These are phyloP conservation scores for Stenodera caucasica DNA, from an alignment of 2,888 invertebrate species.

Conservation along the genomic window DNA sequence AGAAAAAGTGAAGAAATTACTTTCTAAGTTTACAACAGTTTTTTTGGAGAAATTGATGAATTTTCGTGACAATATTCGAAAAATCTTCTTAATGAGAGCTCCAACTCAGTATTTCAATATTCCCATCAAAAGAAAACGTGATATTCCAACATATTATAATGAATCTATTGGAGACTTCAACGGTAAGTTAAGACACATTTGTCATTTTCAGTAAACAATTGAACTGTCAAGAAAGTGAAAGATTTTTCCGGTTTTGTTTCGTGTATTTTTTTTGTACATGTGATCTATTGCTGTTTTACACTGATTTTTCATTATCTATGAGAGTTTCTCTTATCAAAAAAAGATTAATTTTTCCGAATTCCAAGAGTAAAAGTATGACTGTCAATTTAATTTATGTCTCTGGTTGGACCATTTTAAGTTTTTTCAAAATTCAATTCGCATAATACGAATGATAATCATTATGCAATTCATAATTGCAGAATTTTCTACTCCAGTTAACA, in stretches of 20 bases:
- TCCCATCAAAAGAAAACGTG: too few species aligned
- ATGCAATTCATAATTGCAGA: slow-evolving; percentile 22
- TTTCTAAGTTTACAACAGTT: background rate
- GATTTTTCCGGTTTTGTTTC: background rate
- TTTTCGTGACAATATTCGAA: background rate
- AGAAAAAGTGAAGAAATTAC: background rate
- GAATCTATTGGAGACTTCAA: background rate
- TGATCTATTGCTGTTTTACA: background rate
- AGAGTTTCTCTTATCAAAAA: background rate
- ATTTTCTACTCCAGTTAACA: slow-evolving; percentile 23
- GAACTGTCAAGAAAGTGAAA: background rate
- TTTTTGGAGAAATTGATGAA: background rate
- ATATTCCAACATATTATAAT: background rate
- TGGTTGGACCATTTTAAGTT: background rate
- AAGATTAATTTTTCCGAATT: background rate
- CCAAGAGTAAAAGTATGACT: background rate
- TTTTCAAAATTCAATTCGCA: background rate
- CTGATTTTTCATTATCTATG: background rate
- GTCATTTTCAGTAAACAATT: background rate
- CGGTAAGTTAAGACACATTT: slow-evolving; percentile 1
- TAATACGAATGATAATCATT: slow-evolving; percentile 11
- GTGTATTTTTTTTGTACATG: background rate
- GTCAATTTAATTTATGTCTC: background rate
- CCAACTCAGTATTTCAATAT: too few species aligned
- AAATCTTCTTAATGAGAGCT: too few species aligned